Percentiles rank a stretch among this genome's conserved stretches.
These are phyloP conservation scores for Caenorhabditis tropicalis DNA, from an alignment of 1,140 invertebrate genomes.

Conservation along the genomic window DNA sequence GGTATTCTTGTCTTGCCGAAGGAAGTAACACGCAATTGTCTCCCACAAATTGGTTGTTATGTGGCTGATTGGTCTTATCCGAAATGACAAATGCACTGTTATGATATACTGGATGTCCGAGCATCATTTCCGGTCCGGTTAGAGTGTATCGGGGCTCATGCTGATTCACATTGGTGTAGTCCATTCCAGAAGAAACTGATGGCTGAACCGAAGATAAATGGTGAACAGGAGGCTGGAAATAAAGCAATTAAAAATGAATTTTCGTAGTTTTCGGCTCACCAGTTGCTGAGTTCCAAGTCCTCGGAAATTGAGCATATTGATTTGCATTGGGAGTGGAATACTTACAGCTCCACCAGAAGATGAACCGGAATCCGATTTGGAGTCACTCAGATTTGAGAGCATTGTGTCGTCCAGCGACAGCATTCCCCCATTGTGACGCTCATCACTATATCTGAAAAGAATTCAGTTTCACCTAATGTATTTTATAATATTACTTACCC, in stretches of 20 bases:
- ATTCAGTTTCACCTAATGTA: no score
- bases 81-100: neutral
- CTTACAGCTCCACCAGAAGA: slow-evolving; percentile 26
- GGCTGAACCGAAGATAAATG: slow-evolving; percentile 48
- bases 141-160: slow-evolving; percentile 48
- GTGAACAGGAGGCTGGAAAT: slow-evolving; percentile 53
- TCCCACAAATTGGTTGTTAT: slow-evolving; percentile 36
- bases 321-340: neutral
- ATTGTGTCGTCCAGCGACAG: slow-evolving; percentile 1
- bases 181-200: slow-evolving; percentile 49
- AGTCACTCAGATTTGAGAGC: slow-evolving; percentile 18
- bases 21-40: slow-evolving; percentile 52
- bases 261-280: neutral
- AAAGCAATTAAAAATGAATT: neutral
- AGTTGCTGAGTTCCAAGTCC: neutral
- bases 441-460: slow-evolving; percentile 48
- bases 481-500: no score
- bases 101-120: slow-evolving; percentile 1
- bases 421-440: slow-evolving; percentile 6
- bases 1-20: slow-evolving; percentile 53
- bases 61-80: neutral
- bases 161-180: slow-evolving; percentile 17
- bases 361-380: slow-evolving; percentile 16
- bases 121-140: slow-evolving; percentile 45
- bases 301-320: slow-evolving; percentile 35